These are phyloP conservation scores for Poeciliopsis turrubarensis DNA, from an alignment of 2,113 vertebrate genomes.

Conservation along the genomic window DNA sequence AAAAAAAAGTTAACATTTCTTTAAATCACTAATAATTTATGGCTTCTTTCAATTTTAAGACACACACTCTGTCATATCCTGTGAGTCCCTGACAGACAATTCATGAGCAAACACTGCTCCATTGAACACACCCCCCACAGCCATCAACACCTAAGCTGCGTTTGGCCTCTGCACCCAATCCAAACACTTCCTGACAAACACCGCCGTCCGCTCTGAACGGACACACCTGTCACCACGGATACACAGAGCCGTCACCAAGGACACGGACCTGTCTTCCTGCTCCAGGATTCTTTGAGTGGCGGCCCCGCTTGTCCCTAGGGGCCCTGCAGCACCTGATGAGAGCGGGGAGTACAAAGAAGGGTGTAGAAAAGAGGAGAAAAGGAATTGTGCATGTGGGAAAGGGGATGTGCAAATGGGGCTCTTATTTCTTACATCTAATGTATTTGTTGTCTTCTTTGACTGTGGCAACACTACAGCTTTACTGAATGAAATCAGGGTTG, in stretches of 20 bases:
- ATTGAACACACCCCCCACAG: slow-evolving; percentile 45
- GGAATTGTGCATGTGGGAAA: slow-evolving; percentile 30
- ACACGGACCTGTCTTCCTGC: slow-evolving; percentile 63
- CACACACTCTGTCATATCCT: slow-evolving; percentile 12
- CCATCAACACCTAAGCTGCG: slow-evolving; percentile 70
- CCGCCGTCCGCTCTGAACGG: slow-evolving; percentile 57
- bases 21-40: background rate
- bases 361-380: slow-evolving; percentile 41
- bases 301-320: slow-evolving; percentile 57
- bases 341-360: slow-evolving; percentile 61
- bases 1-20: background rate
- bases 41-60: background rate
- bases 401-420: slow-evolving; percentile 26
- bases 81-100: slow-evolving; percentile 58
- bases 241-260: slow-evolving; percentile 68
- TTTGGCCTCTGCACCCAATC: slow-evolving; percentile 55
- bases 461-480: slow-evolving; percentile 7
- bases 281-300: slow-evolving; percentile 60
- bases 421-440: slow-evolving; percentile 29
- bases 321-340: slow-evolving; percentile 65
- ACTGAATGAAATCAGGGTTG: slow-evolving; percentile 4
- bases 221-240: slow-evolving; percentile 74
- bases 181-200: slow-evolving; percentile 75
- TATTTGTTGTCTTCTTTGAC: slow-evolving; percentile 27
- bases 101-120: slow-evolving; percentile 47